Base-by-base conservation (phyloP, 1,140 invertebrate species). In the Plutomurus gul region DNA sequence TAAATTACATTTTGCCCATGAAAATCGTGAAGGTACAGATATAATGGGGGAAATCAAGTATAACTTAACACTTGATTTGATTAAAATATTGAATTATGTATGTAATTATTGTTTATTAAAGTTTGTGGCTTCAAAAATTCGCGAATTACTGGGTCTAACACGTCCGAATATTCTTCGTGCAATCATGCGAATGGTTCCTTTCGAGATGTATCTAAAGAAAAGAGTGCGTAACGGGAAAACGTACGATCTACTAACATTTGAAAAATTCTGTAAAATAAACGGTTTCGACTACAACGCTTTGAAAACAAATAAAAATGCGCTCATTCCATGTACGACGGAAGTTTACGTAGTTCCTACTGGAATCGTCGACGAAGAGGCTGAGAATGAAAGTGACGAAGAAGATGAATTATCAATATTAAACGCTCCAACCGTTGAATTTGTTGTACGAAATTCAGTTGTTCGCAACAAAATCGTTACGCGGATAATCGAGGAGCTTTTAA, bases 401-500 rank as follows among this genome's bases (percentile, higher is more conserved):
- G 27, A 47, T 11, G 56, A 65, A 13, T 7, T 33, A 7, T 83
- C 79, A 8, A 36, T 83, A 3, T 0, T n/a, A 8, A 74, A 79
- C 20, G 82, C 80, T 8, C 76, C 80, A 3, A 51, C 82, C 2
- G 82, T 83, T 6, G 82, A 83, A 77, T 81, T 79, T 39, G 30
- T 76, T 33, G 78, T 79, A 8, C 27, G 82, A 20, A 71, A 75
- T 36, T 49, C 71, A 0, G 6, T 80, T 1, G 27, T 78, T 3
- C 25, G 80, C 8, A 79, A 83, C 27, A 56, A 75, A 74, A 65
- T 75, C 4, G 51, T 83, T 20, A 30, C 60, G 1, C 13, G 33
- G 10, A 81, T 83, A 18, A 65, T 83, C 8, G 60, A 78, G n/a
- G 75, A 79, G 8, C 33, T 80, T 6, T 22, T 80, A 3, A 47